These are phyloP conservation scores for Trachythela sp. DNA, from an alignment of 64 coral and sea anemone species.

Conservation along the genomic window DNA sequence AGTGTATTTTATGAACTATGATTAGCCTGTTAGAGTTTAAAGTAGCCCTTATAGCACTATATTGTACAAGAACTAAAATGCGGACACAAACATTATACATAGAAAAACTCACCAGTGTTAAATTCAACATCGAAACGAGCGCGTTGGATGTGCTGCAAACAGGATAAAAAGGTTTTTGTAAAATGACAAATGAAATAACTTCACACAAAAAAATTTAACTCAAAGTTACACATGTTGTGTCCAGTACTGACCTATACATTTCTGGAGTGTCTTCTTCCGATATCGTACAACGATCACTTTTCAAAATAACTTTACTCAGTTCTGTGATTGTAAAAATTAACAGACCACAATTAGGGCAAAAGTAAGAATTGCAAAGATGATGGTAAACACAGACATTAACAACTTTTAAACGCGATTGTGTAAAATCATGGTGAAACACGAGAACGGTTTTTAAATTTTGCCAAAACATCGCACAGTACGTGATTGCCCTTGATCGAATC, in stretches of 20 bases:
- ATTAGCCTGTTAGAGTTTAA: no score
- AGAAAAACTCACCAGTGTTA: constrained; percentile 68
- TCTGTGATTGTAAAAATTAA: constrained; percentile 40
- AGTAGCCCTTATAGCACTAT: no score
- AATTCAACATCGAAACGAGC: constrained; percentile 72
- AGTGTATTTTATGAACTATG: no score
- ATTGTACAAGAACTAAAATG: not conserved
- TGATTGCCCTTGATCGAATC: no score
- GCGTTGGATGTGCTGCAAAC: constrained; percentile 66
- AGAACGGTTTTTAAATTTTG: not conserved
- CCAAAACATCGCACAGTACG: not conserved
- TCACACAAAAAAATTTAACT: not conserved
- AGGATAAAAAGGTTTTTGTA: not conserved
- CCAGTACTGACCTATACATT: constrained; percentile 72
- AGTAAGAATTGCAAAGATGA: not conserved
- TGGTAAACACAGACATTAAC: not conserved
- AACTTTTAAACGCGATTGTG: not conserved
- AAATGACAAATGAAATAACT: not conserved
- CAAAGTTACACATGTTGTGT: not conserved
- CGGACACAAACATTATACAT: not conserved
- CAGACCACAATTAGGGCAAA: not conserved
- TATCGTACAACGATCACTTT: constrained; percentile 59
- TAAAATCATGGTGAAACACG: no score
- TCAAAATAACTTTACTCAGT: constrained; percentile 66
- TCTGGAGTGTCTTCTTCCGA: constrained; percentile 77